Evolutionary conservation across 2,113 vertebrate genomes (phyloP), one percentile per base, ranked within the genome.

Genomic region (Rousettus leschenaultii): DNA sequence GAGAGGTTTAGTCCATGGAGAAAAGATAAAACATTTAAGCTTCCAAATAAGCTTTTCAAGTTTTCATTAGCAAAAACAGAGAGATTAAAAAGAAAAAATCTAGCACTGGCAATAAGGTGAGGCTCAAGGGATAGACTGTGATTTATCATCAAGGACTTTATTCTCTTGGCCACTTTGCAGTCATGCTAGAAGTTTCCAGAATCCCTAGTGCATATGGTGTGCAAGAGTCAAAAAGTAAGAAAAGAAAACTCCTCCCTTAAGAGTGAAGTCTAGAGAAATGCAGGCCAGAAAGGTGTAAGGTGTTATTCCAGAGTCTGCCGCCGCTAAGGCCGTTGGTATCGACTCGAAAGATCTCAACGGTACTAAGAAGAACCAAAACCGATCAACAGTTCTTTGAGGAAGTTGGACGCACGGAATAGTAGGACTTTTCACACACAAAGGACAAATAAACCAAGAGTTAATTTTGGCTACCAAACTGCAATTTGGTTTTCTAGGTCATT

Each of bases 401-500:
- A 98, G 98, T 98, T 59, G 97, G 98, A 98, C 30, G 92, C 97
- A 97, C 88, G 94, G 96, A 98, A 98, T 97, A 97, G 98, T 91
- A 98, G 97, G 98, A 98, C 98, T 98, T 98, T 98, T 98, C 97
- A 98, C 98, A 98, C 97, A 98, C 97, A 98, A 98, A 98, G 96
- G 98, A 98, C 98, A 98, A 98, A 98, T 96, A 98, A 99, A 98
- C 97, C 98, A 97, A 98, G 98, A 98, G 98, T 98, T 98, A 98
- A 98, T 98, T 99, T 99, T 98, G 98, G 98, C 98, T 98, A 99
- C 98, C 98, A 98, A 98, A 98, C 98, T 98, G 98, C 98, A 97
- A 99, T 99, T 99, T 99, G 99, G 98, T 99, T 99, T 98, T 98
- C 98, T 99, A 99, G 98, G 98, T 99, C 98, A 98, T 97, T 98